These are phyloP conservation scores for Radopholus similis DNA, from an alignment of 1,140 invertebrate genomes.

Conservation along the genomic window DNA sequence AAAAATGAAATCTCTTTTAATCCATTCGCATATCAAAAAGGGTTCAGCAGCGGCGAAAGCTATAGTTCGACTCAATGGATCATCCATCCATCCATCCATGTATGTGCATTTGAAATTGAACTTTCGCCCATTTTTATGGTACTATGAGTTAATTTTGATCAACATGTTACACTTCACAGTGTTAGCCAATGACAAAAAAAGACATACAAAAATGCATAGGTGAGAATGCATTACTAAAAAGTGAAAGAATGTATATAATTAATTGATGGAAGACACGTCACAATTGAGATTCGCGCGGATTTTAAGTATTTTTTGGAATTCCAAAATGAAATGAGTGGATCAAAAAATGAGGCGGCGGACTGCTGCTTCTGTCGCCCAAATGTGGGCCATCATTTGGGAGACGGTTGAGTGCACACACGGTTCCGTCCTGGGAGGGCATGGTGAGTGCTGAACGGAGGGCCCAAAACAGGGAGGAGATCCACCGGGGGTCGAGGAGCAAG, in stretches of 20 bases:
- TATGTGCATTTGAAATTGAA: no score
- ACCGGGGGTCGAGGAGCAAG: constrained; percentile 67
- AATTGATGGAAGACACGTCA: not conserved
- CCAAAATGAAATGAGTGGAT: not conserved
- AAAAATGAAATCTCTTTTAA: no score
- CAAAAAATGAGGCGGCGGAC: not conserved
- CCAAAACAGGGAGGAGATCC: constrained; percentile 68
- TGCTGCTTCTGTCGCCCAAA: constrained; percentile 1
- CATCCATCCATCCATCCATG: no score
- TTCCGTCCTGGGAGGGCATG: constrained; percentile 28
- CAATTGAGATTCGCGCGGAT: not conserved
- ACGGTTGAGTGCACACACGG: not conserved
- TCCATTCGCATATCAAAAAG: no score
- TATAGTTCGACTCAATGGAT: no score
- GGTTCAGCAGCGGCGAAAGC: no score
- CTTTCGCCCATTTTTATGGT: no score
- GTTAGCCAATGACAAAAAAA: no score
- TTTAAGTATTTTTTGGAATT: not conserved
- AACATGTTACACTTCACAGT: no score
- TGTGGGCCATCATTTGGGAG: constrained; percentile 6
- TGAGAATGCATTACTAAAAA: not conserved
- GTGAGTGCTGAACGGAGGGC: constrained; percentile 49
- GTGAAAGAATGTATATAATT: not conserved
- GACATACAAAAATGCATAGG: not conserved
- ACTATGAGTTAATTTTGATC: no score